Percentiles rank a stretch among this genome's conserved stretches.
Conservation (phyloP, 2,113 vertebrate species). For the Seriola quinqueradiata region DNA sequence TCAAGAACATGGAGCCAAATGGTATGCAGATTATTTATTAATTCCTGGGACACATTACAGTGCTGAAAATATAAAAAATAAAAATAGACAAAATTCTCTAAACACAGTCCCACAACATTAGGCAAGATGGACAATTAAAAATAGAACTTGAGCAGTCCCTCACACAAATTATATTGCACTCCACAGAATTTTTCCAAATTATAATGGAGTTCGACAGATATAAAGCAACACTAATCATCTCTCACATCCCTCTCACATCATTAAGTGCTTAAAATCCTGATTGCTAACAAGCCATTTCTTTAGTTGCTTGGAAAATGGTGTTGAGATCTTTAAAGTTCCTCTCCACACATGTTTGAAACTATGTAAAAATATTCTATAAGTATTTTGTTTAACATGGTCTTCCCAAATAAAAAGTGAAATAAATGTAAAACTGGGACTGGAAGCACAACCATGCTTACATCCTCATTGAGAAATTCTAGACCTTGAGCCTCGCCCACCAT, state of each 20-base stretch:
- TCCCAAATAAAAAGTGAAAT: no score
- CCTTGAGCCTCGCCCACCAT: no score
- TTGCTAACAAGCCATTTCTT: not conserved
- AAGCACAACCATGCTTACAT: no score
- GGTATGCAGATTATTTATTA: not conserved
- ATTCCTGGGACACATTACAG: not conserved
- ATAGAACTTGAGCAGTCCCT: slow-evolving; percentile 1
- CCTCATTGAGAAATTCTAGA: no score
- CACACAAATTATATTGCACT: slow-evolving; percentile 18
- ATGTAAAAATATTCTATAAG: no score
- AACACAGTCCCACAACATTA: slow-evolving; percentile 2
- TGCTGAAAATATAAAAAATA: not conserved
- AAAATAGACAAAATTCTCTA: not conserved
- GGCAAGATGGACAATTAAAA: not conserved
- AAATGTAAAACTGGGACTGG: no score
- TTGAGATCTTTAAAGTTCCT: not conserved
- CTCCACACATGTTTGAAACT: no score
- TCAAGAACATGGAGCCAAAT: not conserved
- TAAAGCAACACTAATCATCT: not conserved
- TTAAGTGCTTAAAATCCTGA: no score
- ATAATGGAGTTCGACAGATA: not conserved
- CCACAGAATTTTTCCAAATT: not conserved
- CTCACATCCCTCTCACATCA: not conserved
- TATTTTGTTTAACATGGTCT: no score
- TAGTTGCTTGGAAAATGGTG: not conserved